Evolutionary conservation across 1,140 invertebrate species (phyloP).

Genomic region (Hormaphis cornu): DNA sequence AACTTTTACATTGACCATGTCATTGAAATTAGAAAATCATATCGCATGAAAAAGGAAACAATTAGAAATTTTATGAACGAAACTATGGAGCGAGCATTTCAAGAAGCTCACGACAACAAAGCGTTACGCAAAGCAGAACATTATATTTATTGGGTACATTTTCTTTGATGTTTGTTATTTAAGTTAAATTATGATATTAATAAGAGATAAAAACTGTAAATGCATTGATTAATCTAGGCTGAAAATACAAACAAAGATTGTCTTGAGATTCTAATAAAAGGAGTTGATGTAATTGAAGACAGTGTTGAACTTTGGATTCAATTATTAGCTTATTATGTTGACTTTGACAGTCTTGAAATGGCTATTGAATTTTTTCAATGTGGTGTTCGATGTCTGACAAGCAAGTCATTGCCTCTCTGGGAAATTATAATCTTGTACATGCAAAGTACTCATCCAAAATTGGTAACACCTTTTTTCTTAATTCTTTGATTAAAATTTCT

Average conservation of each 20-base stretch:
- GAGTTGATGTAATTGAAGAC: background rate
- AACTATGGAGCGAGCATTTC: constrained; percentile 17
- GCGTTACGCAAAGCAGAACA: background rate
- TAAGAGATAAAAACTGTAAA: background rate
- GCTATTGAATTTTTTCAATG: background rate
- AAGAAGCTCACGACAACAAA: constrained; percentile 1
- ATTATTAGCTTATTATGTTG: background rate
- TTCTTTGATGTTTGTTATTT: background rate
- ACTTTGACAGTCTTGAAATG: background rate
- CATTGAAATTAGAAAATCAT: constrained; percentile 18
- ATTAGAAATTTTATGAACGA: constrained; percentile 23
- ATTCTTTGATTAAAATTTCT: no score
- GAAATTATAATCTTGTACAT: constrained; percentile 14
- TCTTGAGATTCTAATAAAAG: background rate
- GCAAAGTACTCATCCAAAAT: constrained; percentile 8
- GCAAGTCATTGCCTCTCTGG: background rate
- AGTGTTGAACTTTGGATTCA: constrained; percentile 9
- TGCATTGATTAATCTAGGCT: background rate
- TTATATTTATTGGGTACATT: constrained; percentile 11
- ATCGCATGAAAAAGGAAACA: constrained; percentile 27
- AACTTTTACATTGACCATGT: constrained; percentile 14
- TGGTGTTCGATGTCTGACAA: background rate
- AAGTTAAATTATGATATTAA: background rate
- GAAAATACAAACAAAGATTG: background rate
- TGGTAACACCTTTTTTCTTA: background rate